These are phyloP conservation scores for Gallinago paraguaiae DNA, from an alignment of 2,113 vertebrate genomes.

Conservation along the genomic window DNA sequence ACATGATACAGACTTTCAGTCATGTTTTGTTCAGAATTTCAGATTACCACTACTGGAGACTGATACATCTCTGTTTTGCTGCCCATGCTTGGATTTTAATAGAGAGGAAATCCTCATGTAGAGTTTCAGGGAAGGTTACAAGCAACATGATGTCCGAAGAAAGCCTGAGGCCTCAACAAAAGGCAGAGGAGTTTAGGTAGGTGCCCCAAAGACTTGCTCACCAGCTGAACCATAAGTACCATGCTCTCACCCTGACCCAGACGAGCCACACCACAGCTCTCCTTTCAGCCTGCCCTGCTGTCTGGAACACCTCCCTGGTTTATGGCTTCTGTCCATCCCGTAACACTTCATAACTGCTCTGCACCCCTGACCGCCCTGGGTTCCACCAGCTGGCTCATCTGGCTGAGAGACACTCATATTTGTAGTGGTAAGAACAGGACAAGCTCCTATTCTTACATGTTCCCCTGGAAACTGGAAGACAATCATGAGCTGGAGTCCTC, in stretches of 20 bases:
- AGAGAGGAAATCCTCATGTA: neutral
- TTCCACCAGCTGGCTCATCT: neutral
- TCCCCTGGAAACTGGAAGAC: neutral
- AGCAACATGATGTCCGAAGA: neutral
- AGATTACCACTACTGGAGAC: neutral
- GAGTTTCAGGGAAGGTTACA: neutral
- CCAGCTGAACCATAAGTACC: neutral
- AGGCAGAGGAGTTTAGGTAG: neutral
- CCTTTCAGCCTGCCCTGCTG: neutral
- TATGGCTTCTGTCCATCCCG: neutral
- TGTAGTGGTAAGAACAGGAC: accelerated
- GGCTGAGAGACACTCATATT: neutral
- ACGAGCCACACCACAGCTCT: neutral
- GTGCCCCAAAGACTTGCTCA: neutral
- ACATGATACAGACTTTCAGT: neutral
- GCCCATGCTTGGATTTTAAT: neutral
- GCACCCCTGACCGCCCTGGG: neutral
- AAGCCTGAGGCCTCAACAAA: neutral
- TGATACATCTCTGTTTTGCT: neutral
- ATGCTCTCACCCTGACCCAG: neutral
- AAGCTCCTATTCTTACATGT: neutral
- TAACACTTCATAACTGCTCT: neutral
- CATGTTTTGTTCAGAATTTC: neutral
- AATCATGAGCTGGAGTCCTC: neutral
- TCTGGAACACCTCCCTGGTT: neutral